phyloP scores from a whole-genome alignment of 2,113 vertebrate species.

The Halichoeres trimaculatus region DNA sequence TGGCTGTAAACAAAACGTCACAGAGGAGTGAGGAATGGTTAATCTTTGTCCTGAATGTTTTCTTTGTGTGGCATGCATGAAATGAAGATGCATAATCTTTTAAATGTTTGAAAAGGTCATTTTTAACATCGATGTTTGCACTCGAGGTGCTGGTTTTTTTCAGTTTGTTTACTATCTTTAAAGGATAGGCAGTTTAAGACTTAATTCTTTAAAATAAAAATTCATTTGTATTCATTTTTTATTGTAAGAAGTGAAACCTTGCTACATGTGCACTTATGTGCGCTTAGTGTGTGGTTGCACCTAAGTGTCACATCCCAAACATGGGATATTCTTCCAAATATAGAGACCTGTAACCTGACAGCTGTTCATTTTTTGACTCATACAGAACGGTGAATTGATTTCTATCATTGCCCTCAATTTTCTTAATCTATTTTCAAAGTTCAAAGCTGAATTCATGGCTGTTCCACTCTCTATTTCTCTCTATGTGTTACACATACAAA shows the following conservation, averaged over 20 bases:
- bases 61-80: slow-evolving; percentile 9
- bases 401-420: not conserved
- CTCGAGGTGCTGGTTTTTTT: slow-evolving; percentile 16
- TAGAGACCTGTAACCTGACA: slow-evolving; percentile 6
- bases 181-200: not conserved
- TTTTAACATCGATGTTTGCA: not conserved
- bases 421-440: not conserved
- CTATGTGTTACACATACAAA: slow-evolving; percentile 5
- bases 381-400: too few species aligned
- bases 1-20: slow-evolving; percentile 40
- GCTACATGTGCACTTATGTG: too few species aligned
- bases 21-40: slow-evolving; percentile 26
- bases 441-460: slow-evolving; percentile 13
- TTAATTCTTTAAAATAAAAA: not conserved
- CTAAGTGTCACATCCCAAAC: slow-evolving; percentile 64
- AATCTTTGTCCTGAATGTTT: slow-evolving; percentile 21
- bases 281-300: slow-evolving; percentile 62
- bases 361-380: too few species aligned
- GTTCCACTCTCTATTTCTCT: not conserved
- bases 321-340: slow-evolving; percentile 53
- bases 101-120: slow-evolving; percentile 7
- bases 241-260: not conserved
- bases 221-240: not conserved
- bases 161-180: not conserved
- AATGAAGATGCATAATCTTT: slow-evolving; percentile 6